These are phyloP conservation scores for Archaeoteleia sp. DNA, from an alignment of 2,888 invertebrate genomes.

Conservation along the genomic window DNA sequence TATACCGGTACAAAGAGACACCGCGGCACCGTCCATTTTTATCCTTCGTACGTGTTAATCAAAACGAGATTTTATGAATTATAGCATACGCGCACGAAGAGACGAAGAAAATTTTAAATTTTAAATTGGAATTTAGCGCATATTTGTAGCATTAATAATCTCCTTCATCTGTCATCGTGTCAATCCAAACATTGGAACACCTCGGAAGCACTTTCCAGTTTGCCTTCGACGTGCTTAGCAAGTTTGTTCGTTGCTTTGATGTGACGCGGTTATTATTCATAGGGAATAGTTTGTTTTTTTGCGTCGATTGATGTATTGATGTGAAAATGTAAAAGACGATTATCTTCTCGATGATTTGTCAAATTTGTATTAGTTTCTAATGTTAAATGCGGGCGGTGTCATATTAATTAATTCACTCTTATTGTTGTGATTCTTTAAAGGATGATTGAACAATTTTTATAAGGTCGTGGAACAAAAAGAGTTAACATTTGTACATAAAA, in stretches of 20 bases:
- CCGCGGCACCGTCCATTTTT: constrained; percentile 31
- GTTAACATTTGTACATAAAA: no score
- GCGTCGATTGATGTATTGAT: constrained; percentile 26
- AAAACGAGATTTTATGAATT: constrained; percentile 22
- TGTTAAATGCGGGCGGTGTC: no score
- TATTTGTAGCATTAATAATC: constrained; percentile 9
- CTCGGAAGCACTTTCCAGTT: background rate
- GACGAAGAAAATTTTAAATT: constrained; percentile 11
- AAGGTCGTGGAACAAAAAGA: no score
- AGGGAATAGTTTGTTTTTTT: constrained; percentile 17
- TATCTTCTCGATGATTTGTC: constrained; percentile 33
- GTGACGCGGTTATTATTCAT: constrained; percentile 30
- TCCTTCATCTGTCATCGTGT: constrained; percentile 37
- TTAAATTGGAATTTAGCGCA: constrained; percentile 29
- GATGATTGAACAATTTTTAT: no score
- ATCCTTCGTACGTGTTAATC: constrained; percentile 33
- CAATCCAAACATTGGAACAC: constrained; percentile 2
- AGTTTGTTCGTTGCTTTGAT: background rate
- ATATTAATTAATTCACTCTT: no score
- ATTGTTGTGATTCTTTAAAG: no score
- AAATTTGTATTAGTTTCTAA: no score
- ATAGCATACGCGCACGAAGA: constrained; percentile 14
- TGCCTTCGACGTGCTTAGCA: background rate
- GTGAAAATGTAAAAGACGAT: constrained; percentile 17
- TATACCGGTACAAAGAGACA: constrained; percentile 41